phyloP scores from a whole-genome alignment of 2,113 vertebrate genomes.

The Platysternon megacephalum region DNA sequence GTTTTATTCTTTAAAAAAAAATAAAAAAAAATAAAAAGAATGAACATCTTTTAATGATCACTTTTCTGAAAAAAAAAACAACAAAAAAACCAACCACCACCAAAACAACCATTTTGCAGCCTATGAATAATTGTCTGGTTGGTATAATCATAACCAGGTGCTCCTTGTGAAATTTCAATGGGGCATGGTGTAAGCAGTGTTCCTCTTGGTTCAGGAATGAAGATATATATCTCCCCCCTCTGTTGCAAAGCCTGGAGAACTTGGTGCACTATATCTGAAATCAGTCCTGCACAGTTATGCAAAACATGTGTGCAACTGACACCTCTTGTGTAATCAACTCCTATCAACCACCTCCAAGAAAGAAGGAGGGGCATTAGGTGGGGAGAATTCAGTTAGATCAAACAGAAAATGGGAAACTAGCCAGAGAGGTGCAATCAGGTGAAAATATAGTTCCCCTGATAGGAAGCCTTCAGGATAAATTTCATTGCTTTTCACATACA shows the following conservation, averaged over 20 bases:
- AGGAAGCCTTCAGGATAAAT: conserved; percentile 71
- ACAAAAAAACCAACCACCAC: too few species aligned
- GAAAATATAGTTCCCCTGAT: conserved; percentile 65
- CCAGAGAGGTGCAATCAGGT: conserved; percentile 75
- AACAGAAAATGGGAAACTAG: conserved; percentile 68
- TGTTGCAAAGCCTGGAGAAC: conserved; percentile 43
- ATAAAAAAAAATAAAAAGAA: not conserved
- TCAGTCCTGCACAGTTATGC: conserved; percentile 70
- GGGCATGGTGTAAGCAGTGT: conserved; percentile 20
- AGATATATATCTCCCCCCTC: conserved; percentile 54
- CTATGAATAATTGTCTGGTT: not conserved
- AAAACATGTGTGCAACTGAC: conserved; percentile 76
- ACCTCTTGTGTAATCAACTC: conserved; percentile 70
- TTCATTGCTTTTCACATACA: conserved; percentile 56
- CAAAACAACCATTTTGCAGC: not conserved
- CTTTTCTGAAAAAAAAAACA: not conserved
- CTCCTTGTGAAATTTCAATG: conserved; percentile 41
- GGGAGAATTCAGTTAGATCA: conserved; percentile 78
- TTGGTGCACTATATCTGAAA: conserved; percentile 63
- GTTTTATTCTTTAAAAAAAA: not conserved
- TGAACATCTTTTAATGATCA: not conserved
- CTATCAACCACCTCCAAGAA: conserved; percentile 66
- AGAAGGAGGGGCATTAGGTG: conserved; percentile 66
- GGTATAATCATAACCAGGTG: not conserved
- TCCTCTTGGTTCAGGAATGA: conserved; percentile 62